Base-by-base conservation (phyloP, 64 coral and sea anemone genomes). In the Anthopleura sola region DNA sequence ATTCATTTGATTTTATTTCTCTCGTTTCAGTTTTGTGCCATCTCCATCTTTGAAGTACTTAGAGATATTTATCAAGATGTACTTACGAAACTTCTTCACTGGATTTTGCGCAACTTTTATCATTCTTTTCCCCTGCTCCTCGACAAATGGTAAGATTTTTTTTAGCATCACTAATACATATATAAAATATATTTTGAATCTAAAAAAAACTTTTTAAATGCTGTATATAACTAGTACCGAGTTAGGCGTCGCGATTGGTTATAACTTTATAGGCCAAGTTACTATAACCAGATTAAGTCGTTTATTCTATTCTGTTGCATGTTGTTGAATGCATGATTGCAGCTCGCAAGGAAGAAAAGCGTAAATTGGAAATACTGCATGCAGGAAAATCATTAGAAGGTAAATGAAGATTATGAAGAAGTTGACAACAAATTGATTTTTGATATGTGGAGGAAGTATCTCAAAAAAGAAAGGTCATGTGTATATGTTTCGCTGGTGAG, bases 321-420 rank as follows among this genome's bases (percentile, higher is more conserved):
- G 66, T 32, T 62, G 58, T 2, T 32, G 29, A 34, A 31, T 71
- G 66, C 66, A 36, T 34, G 28, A 36, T 33, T 34, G 28, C 29
- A 71, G 56, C 64, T 37, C 58, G 20, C 46, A 29, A 39, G 17
- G 50, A 87, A 88, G 80, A 17, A 60, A 69, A 86, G 47, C 85
- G 66, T 14, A 87, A 80, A 26, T 12, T 88, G 16, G 93, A 91
- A 64, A 64, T 94, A n/a, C 55, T 94, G 28, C 92, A 88, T 53
- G 90, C 79, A 6, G 93, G 93, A 36, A 90, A 51, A 75, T 36
- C 85, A 21, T 55, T 94, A 47, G 79, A 88, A 94, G 93, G 93
- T 91, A 88, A n/a, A 66, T 7, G 13, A 17, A 53, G 14, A 46
- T 16, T 29, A 19, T 28, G n/a, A 14, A 18, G 37, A 81, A 81